These are phyloP conservation scores for Apodemia zela DNA, from an alignment of 2,888 invertebrate genomes.

Conservation along the genomic window DNA sequence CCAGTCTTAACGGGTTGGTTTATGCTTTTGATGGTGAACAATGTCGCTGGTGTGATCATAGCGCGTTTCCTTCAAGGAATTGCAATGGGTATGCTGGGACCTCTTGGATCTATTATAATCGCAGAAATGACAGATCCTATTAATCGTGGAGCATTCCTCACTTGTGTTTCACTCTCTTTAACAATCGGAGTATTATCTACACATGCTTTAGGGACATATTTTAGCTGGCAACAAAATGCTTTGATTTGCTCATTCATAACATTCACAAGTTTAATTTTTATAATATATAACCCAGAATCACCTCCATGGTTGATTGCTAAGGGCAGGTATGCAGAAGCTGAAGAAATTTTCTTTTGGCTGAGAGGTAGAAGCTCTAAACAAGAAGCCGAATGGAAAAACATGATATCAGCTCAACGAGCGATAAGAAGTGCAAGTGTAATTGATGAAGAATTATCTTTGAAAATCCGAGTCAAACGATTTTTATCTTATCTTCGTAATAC, in stretches of 20 bases:
- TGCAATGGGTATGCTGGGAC: slow-evolving; percentile 78
- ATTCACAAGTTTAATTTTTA: slow-evolving; percentile 69
- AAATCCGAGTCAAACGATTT: slow-evolving; percentile 40
- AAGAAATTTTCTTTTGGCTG: slow-evolving; percentile 77
- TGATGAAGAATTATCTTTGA: slow-evolving; percentile 43
- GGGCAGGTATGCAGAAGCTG: slow-evolving; percentile 77
- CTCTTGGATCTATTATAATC: slow-evolving; percentile 77
- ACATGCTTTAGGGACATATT: slow-evolving; percentile 81
- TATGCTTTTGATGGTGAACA: slow-evolving; percentile 67
- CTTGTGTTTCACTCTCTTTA: slow-evolving; percentile 80
- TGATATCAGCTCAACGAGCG: slow-evolving; percentile 64
- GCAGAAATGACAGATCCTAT: slow-evolving; percentile 81
- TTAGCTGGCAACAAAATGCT: slow-evolving; percentile 80
- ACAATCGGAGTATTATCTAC: slow-evolving; percentile 82
- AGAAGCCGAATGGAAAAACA: slow-evolving; percentile 65
- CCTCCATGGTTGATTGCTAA: slow-evolving; percentile 84
- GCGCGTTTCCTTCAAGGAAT: slow-evolving; percentile 78
- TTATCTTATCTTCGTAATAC: slow-evolving; percentile 49
- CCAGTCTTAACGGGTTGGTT: slow-evolving; percentile 82
- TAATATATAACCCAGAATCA: slow-evolving; percentile 82
- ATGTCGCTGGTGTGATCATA: slow-evolving; percentile 61
- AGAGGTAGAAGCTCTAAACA: slow-evolving; percentile 57
- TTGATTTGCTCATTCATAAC: slow-evolving; percentile 73
- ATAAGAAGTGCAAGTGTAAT: slow-evolving; percentile 52
- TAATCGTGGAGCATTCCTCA: slow-evolving; percentile 82